Base-by-base conservation (phyloP, 2,888 invertebrate species). In the Cephus pygmeus region DNA sequence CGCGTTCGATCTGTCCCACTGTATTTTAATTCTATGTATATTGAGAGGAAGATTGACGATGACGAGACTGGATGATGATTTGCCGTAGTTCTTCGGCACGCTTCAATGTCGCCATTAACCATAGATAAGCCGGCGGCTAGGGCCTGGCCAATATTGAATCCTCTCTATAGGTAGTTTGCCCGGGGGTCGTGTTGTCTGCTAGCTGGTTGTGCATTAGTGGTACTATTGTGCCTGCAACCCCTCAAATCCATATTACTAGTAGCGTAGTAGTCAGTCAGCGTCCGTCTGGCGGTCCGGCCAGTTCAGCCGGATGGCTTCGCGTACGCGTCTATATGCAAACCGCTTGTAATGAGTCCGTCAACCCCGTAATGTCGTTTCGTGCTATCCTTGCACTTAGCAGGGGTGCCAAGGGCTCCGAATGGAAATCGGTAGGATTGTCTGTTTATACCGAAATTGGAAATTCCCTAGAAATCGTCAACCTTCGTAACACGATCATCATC, bases 281-380 rank as follows among this genome's bases (percentile, higher is more conserved):
- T 88, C 86, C 82, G 83, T 34, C 82, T 81, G 81, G 83, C 82
- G 81, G 83, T 79, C 73, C 40, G 73, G 23, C 56, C 9, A 9
- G 56, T 56, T 33, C 79, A 73, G 40, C 56, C 73, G 75, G 77
- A 74, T 79, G 80, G 81, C 81, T 76, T 80, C 81, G 82, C 81
- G 81, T 82, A 82, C 85, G 86, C 87, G 86, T 90, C 89, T 90
- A 90, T 89, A 90, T 90, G 90, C 90, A 90, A 90, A 91, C 89
- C 88, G 87, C 84, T 86, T 82, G 88, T 91, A 91, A 91, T 90
- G 91, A 91, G 91, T 90, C 89, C 91, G 89, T 91, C 91, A 90
- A 90, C 90, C 90, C 88, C 85, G 87, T 89, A 90, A 90, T 88
- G 87, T 89, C 88, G 87, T 90, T 90, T 90, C 87, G 85, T 86